Base-by-base conservation (phyloP, 2,797 vertebrate genomes). In the Ispidina picta region DNA sequence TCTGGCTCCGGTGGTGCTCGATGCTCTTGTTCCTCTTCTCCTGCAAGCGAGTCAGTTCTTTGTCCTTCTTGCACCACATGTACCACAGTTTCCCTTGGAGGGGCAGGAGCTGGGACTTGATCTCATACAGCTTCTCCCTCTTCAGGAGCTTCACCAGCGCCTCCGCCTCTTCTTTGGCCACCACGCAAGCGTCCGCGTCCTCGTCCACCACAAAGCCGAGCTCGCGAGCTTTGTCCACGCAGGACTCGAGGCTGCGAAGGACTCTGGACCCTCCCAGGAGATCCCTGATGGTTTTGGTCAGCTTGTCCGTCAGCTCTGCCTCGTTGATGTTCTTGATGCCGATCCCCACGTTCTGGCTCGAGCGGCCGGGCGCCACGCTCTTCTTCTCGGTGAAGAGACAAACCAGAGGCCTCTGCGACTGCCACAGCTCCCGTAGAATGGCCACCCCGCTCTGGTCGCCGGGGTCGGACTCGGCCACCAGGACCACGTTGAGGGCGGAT, bases 31-130 rank as follows among this genome's bases (percentile, higher is more conserved):
- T 69, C 26, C 95, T 92, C 33, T 96, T 97, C 22, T 96, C 94
- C 86, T 88, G 96, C 23, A 98, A 89, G 56, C 95, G 93, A 80
- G 96, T 95, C 43, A 97, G 81, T 59, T 98, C 97, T 92, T 97
- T 98, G 75, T 98, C 97, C 78, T 94, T 97, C 79, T 66, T 64
- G 93, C 97, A 97, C 98, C 98, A 98, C 0, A 16, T 23, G 16
- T 96, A 70, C 98, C 98, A 98, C 26, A 98, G 90, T 49, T 96
- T 28, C 37, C 98, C 98, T 66, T 98, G 98, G 63, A 98, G 97
- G 2, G 97, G 97, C 12, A 98, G 65, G 17, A 97, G 95, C 12
- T 8, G 59, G n/a, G 95, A 88, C 79, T 98, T 98, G 25, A 98
- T 94, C 11, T 95, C 29, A 8, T 22, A 88, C 64, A 97, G 33